phyloP scores from a whole-genome alignment of 2,113 vertebrate species.

The Machaerirhynchus nigripectus region DNA sequence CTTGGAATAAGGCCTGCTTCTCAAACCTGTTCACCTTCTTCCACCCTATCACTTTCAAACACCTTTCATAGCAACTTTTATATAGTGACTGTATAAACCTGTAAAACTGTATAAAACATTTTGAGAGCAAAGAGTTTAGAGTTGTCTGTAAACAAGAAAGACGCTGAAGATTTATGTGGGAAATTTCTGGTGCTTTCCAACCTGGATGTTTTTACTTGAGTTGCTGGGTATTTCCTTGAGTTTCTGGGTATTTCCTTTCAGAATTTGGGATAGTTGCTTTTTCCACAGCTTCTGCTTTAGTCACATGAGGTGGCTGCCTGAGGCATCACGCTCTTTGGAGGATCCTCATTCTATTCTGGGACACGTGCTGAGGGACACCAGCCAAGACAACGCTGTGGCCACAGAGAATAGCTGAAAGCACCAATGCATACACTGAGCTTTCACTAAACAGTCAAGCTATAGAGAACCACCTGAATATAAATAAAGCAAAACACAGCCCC shows the following conservation, averaged over 20 bases:
- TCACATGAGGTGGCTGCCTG: not conserved
- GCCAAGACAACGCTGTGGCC: not conserved
- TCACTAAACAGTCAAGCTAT: not conserved
- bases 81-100: not conserved
- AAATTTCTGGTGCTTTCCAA: slow-evolving; percentile 33
- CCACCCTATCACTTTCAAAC: not conserved
- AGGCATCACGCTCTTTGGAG: not conserved
- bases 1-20: not conserved
- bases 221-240: not conserved
- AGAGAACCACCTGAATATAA: not conserved
- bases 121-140: not conserved
- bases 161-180: not conserved
- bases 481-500: not conserved
- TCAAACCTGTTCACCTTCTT: not conserved
- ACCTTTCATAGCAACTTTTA: not conserved
- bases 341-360: slow-evolving; percentile 39
- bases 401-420: not conserved
- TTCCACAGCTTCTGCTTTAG: slow-evolving; percentile 39
- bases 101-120: not conserved
- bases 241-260: not conserved
- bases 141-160: not conserved
- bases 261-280: not conserved
- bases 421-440: not conserved
- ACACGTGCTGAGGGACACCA: rapidly evolving
- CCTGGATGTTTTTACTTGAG: not conserved